Conservation (phyloP, 1,140 invertebrate species). For the Drosophila hydei region DNA sequence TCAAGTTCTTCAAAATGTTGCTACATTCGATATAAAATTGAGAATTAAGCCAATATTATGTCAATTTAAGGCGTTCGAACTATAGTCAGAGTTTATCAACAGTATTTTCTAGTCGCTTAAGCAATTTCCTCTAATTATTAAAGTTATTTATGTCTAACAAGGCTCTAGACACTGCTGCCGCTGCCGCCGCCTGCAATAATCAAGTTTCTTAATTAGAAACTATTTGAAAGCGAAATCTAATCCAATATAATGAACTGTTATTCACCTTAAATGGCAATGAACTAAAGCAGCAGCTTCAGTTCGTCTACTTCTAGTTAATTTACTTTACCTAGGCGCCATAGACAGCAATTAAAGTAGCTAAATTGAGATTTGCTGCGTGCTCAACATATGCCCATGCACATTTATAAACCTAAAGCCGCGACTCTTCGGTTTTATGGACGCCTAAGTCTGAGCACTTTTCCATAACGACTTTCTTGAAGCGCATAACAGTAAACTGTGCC, state of each 20-base stretch:
- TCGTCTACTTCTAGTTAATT: not conserved
- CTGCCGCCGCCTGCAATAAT: too few relatives aligned
- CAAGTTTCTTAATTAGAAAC: too few relatives aligned
- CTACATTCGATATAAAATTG: too few relatives aligned
- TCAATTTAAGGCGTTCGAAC: too few relatives aligned
- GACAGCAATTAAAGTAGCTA: slow-evolving; percentile 1
- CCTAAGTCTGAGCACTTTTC: slow-evolving; percentile 30
- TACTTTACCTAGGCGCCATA: not conserved
- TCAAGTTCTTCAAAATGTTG: too few relatives aligned
- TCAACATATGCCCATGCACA: slow-evolving; percentile 4
- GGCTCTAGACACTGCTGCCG: too few relatives aligned
- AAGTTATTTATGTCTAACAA: too few relatives aligned
- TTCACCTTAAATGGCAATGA: not conserved
- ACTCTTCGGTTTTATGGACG: slow-evolving; percentile 4
- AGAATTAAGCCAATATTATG: too few relatives aligned
- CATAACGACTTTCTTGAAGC: slow-evolving; percentile 38
- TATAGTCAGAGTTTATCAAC: too few relatives aligned
- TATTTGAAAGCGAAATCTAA: too few relatives aligned
- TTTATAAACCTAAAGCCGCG: slow-evolving; percentile 12
- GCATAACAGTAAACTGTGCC: slow-evolving; percentile 67
- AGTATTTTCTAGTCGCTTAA: too few relatives aligned
- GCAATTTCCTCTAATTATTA: too few relatives aligned
- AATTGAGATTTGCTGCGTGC: not conserved
- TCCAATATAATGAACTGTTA: not conserved
- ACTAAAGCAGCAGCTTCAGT: not conserved